Evolutionary conservation across 2,113 vertebrate genomes (phyloP).

Genomic region (Ursus arctos): DNA sequence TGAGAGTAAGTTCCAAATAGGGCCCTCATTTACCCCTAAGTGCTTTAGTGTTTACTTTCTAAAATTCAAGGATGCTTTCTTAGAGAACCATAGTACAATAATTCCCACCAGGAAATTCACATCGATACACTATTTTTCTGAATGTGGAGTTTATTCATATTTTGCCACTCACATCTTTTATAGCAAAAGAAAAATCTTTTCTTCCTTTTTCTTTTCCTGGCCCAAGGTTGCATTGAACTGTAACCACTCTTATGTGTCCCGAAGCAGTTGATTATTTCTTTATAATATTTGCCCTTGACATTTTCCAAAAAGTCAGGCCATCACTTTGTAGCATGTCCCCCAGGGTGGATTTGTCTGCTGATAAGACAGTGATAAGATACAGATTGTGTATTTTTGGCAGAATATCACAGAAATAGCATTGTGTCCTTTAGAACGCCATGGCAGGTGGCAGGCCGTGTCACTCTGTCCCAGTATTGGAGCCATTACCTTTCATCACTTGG

Average conservation of each 20-base stretch:
- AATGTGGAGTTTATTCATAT: neutral
- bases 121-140: neutral
- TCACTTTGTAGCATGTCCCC: neutral
- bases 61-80: neutral
- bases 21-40: neutral
- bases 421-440: neutral
- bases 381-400: neutral
- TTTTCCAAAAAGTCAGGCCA: constrained; percentile 4
- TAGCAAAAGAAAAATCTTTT: neutral
- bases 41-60: neutral
- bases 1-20: neutral
- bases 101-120: neutral
- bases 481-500: neutral
- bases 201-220: neutral
- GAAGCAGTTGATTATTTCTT: neutral
- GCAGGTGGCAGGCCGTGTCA: neutral
- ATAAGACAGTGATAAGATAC: neutral
- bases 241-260: neutral
- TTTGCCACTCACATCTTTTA: neutral
- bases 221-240: neutral
- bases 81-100: neutral
- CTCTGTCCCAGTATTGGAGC: neutral
- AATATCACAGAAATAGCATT: neutral
- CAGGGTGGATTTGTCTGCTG: neutral
- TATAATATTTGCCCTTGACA: constrained; percentile 31